Percentiles rank a stretch among this genome's conserved stretches.
These are phyloP conservation scores for Pterois miles DNA, from an alignment of 2,797 vertebrate genomes.

Conservation along the genomic window DNA sequence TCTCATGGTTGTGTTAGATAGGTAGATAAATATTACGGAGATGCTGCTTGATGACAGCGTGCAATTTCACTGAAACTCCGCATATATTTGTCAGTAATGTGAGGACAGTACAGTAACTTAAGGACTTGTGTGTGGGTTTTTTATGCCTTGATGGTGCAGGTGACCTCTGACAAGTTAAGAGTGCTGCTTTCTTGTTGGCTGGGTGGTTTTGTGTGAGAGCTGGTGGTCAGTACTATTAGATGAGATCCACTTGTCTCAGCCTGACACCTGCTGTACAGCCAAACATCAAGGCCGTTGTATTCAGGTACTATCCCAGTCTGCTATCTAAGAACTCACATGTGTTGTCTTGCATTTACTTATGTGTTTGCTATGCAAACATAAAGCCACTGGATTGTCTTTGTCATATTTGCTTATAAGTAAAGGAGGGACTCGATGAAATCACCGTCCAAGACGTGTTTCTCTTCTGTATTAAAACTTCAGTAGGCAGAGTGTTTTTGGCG, in stretches of 20 bases:
- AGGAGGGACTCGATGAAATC: background rate
- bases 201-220: conserved; percentile 12
- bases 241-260: background rate
- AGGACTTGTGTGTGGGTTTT: background rate
- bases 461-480: background rate
- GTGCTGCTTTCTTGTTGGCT: conserved; percentile 2
- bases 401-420: conserved; percentile 22
- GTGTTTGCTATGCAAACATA: conserved; percentile 54
- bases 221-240: background rate
- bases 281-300: background rate
- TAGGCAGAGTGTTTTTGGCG: too few species aligned
- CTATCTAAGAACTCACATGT: background rate
- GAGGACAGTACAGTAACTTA: background rate
- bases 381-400: background rate
- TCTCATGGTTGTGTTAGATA: background rate
- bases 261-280: conserved; percentile 27
- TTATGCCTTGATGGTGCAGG: background rate
- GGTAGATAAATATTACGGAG: background rate
- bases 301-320: background rate
- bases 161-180: conserved; percentile 9
- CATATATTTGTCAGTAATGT: background rate
- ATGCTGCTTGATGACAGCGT: background rate
- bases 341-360: background rate
- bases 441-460: background rate
- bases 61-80: background rate